Evolutionary conservation across 2,113 vertebrate genomes (phyloP).

Genomic region (Corvus hawaiiensis): DNA sequence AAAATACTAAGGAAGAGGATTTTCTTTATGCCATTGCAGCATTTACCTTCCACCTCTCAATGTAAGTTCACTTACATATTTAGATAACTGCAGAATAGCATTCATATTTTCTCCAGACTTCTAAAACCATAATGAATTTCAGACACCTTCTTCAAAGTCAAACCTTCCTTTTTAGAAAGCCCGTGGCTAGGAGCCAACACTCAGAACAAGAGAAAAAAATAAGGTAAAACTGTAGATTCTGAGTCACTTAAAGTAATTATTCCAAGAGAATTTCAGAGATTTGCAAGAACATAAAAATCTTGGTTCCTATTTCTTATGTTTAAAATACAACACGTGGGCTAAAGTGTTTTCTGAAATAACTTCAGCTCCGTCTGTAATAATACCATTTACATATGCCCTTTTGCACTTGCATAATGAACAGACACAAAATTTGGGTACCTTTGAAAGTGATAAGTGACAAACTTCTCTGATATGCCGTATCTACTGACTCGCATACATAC

Average conservation of each 20-base stretch:
- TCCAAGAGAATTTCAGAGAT: background rate
- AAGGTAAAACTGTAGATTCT: background rate
- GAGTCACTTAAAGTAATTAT: background rate
- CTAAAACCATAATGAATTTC: background rate
- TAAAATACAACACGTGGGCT: background rate
- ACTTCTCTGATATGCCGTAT: background rate
- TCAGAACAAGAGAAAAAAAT: background rate
- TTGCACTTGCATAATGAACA: background rate
- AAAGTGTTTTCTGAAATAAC: background rate
- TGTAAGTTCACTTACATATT: background rate
- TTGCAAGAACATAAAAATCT: background rate
- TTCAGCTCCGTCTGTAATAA: background rate
- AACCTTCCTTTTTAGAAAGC: background rate
- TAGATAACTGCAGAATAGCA: background rate
- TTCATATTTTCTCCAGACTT: background rate
- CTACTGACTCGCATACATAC: background rate
- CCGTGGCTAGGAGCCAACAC: background rate
- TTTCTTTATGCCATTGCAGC: background rate
- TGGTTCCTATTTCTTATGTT: background rate
- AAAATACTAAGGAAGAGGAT: background rate
- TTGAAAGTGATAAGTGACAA: background rate
- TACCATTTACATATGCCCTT: background rate
- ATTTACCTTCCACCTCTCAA: background rate
- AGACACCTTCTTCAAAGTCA: background rate
- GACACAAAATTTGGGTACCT: background rate